Conservation (phyloP, 2,888 invertebrate species). For the Epinotia demarniana region DNA sequence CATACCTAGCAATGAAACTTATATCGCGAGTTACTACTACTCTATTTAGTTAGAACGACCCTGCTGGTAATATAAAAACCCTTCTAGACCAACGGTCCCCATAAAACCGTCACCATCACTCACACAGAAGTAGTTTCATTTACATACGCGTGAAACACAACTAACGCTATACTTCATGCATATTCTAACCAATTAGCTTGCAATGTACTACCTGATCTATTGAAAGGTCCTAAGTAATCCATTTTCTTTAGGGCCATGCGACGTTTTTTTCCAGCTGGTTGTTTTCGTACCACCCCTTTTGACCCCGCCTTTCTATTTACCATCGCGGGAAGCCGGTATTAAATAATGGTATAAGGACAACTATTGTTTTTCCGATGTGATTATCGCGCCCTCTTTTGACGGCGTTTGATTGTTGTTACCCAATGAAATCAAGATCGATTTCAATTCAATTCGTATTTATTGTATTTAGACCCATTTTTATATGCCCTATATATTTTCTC, state of each 20-base stretch:
- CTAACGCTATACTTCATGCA: conserved; percentile 32
- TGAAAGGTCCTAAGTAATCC: conserved; percentile 31
- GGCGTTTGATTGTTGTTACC: conserved; percentile 43
- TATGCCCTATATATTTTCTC: not conserved
- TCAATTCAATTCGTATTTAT: not conserved
- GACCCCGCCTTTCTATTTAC: conserved; percentile 62
- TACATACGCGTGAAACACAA: conserved; percentile 38
- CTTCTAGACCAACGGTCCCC: not conserved
- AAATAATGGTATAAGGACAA: conserved; percentile 55
- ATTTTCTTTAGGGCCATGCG: conserved; percentile 2
- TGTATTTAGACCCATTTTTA: not conserved
- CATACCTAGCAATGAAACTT: not conserved
- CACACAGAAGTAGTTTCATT: conserved; percentile 30
- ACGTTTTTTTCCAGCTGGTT: conserved; percentile 13
- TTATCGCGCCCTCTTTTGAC: conserved; percentile 51
- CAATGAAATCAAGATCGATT: conserved; percentile 21
- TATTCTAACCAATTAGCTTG: conserved; percentile 69
- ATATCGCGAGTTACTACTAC: not conserved
- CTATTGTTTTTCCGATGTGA: conserved; percentile 62
- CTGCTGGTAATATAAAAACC: not conserved
- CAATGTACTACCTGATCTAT: conserved; percentile 46
- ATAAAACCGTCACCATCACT: conserved; percentile 30
- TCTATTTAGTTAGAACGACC: conserved; percentile 4
- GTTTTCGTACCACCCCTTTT: conserved; percentile 61
- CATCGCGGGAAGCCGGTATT: conserved; percentile 42